Conservation (phyloP, 1,140 invertebrate genomes). For the Cheumatopsyche charites region DNA sequence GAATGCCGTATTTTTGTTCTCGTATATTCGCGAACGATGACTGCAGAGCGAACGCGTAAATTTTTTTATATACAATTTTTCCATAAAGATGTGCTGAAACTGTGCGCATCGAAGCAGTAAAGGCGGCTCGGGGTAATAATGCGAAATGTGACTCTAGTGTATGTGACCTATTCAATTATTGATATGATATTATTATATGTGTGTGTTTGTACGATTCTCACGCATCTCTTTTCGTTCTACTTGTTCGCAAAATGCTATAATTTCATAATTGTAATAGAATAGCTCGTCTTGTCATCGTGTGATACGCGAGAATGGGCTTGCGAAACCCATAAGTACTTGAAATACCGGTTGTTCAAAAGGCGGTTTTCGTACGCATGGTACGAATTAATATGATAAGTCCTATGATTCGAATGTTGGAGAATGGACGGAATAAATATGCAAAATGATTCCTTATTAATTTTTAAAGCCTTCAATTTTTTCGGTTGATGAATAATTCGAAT, state of each 20-base stretch:
- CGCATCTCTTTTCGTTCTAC: constrained; percentile 13
- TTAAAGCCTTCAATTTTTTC: too few species aligned
- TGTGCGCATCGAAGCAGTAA: not conserved
- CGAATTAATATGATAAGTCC: too few species aligned
- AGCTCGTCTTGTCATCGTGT: not conserved
- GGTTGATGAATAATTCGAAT: too few species aligned
- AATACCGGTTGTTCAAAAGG: too few species aligned
- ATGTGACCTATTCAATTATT: constrained; percentile 8
- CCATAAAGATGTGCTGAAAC: constrained; percentile 14
- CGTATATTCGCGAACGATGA: constrained; percentile 17
- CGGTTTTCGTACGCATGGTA: too few species aligned
- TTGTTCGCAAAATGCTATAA: not conserved
- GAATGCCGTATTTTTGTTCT: constrained; percentile 11
- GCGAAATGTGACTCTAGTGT: not conserved
- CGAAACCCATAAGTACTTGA: too few species aligned
- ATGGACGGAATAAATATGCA: too few species aligned
- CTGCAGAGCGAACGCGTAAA: not conserved
- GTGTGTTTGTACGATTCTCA: not conserved
- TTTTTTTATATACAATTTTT: constrained; percentile 6
- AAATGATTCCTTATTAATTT: too few species aligned
- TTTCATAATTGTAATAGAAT: constrained; percentile 3
- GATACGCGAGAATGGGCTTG: too few species aligned
- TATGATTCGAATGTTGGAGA: too few species aligned
- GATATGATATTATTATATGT: too few species aligned
- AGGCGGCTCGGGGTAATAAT: not conserved